Evolutionary conservation across 2,113 vertebrate genomes (phyloP), one percentile per base, ranked within the genome.

Genomic region (Ciconia boyciana): DNA sequence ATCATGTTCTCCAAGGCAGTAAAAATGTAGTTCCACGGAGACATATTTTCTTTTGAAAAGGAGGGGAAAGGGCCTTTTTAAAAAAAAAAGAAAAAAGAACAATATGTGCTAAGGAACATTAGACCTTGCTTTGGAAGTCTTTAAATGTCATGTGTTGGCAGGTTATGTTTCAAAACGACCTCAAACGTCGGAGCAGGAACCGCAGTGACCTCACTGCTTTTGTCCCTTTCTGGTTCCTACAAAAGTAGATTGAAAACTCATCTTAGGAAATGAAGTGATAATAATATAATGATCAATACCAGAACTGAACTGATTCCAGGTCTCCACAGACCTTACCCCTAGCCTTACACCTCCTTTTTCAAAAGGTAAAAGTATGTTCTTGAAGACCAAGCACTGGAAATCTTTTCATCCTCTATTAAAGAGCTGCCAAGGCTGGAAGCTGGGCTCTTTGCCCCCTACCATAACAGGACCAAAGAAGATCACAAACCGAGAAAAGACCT

Each of bases 41-140:
- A 94, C 44, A 21, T 62, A 28, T 66, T 84, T 85, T 78, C 69
- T 87, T 91, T 87, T 68, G 31, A 91, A 87, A 95, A 96, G 64
- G 14, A 89, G 68, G n/a, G 62, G 58, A 34, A 85, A 58, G 46
- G 55, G n/a, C 5, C 25, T 58, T 60, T 71, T 14, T 26, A 31
- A 21, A 44, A 48, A 70, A n/a, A 39, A 54, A 62, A 39, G 2
- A 55, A 70, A 66, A 34, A 61, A 69, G 57, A 86, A 88, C 25
- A 92, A 54, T 81, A 81, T 72, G 68, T 79, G 20, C 48, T 48
- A 79, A 94, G 32, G 61, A 83, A 71, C 69, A 79, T 48, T 49
- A 83, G 62, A 43, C 51, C 28, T 51, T 78, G 13, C 21, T 74
- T n/a, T 44, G 14, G n/a, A 93, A 78, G 19, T 49, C 58, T 87